phyloP scores from a whole-genome alignment of 2,888 invertebrate genomes.

The Drosophila pseudotalamancana region DNA sequence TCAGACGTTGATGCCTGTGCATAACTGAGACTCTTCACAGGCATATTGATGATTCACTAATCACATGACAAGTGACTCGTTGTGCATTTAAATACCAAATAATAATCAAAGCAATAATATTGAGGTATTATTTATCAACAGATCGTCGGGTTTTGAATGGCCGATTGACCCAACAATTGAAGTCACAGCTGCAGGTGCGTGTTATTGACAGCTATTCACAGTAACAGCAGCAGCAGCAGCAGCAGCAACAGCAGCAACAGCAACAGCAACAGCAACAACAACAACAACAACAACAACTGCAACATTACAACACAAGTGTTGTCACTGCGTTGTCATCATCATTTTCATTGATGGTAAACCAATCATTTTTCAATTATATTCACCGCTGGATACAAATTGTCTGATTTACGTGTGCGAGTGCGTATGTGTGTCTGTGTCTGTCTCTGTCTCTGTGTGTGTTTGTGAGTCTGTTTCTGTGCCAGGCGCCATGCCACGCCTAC shows the following conservation, averaged over 20 bases:
- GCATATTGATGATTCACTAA: background rate
- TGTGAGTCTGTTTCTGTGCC: conserved; percentile 17
- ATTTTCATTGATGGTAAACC: conserved; percentile 77
- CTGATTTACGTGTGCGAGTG: conserved; percentile 65
- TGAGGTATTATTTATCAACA: conserved; percentile 23
- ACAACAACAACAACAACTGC: conserved; percentile 26
- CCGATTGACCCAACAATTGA: conserved; percentile 74
- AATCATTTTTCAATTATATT: conserved; percentile 79
- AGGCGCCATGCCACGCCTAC: conserved; percentile 47
- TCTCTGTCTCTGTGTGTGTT: conserved; percentile 2
- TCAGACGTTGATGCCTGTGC: too few relatives aligned
- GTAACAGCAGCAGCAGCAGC: conserved; percentile 31
- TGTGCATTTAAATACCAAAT: conserved; percentile 23
- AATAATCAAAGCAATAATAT: conserved; percentile 22
- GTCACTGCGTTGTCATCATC: conserved; percentile 71
- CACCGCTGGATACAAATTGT: conserved; percentile 79
- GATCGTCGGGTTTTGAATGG: conserved; percentile 47
- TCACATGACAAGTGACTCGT: conserved; percentile 3
- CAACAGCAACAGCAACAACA: conserved; percentile 23
- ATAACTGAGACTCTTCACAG: background rate
- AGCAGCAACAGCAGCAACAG: conserved; percentile 15
- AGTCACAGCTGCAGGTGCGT: conserved; percentile 71
- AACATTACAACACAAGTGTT: too few relatives aligned
- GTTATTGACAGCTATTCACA: conserved; percentile 66
- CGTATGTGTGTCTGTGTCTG: background rate